Percentiles rank a stretch among this genome's conserved stretches.
These are phyloP conservation scores for Aplochiton taeniatus DNA, from an alignment of 2,797 vertebrate species.

Conservation along the genomic window DNA sequence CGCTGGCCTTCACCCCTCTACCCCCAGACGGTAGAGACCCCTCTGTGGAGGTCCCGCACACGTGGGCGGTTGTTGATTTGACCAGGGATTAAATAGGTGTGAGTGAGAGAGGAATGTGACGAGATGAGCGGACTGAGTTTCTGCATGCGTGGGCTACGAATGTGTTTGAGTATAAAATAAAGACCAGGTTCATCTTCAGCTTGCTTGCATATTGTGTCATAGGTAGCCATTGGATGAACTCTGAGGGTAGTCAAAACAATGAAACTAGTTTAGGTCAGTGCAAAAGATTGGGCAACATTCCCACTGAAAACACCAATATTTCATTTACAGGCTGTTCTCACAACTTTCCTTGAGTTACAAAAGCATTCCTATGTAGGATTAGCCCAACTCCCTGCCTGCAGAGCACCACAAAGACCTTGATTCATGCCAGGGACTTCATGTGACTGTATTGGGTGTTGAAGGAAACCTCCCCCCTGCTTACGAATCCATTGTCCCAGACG, in stretches of 20 bases:
- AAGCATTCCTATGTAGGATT: slow-evolving; percentile 55
- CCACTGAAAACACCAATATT: too few relatives aligned
- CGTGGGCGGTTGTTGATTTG: slow-evolving; percentile 6
- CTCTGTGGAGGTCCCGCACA: slow-evolving; percentile 26
- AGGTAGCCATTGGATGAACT: slow-evolving; percentile 2
- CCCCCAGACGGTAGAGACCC: slow-evolving; percentile 6
- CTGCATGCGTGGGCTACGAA: too few relatives aligned
- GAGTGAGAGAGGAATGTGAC: too few relatives aligned
- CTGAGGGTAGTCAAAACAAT: slow-evolving; percentile 28
- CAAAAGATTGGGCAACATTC: too few relatives aligned
- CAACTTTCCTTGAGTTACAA: slow-evolving; percentile 33
- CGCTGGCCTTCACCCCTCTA: slow-evolving; percentile 52
- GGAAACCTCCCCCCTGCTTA: slow-evolving; percentile 46
- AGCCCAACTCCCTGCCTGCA: slow-evolving; percentile 38
- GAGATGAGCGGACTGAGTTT: too few relatives aligned
- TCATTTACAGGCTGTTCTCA: slow-evolving; percentile 23
- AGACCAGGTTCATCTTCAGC: too few relatives aligned
- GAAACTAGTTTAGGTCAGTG: slow-evolving; percentile 29
- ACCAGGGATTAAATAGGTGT: slow-evolving; percentile 23
- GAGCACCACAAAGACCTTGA: slow-evolving; percentile 65
- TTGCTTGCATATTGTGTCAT: too few relatives aligned
- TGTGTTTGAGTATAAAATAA: too few relatives aligned
- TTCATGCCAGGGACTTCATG: slow-evolving; percentile 64
- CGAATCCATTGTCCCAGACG: slow-evolving; percentile 52
- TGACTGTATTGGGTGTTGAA: slow-evolving; percentile 61